phyloP scores from a whole-genome alignment of 2,888 invertebrate species.

The Coleophora deauratella region DNA sequence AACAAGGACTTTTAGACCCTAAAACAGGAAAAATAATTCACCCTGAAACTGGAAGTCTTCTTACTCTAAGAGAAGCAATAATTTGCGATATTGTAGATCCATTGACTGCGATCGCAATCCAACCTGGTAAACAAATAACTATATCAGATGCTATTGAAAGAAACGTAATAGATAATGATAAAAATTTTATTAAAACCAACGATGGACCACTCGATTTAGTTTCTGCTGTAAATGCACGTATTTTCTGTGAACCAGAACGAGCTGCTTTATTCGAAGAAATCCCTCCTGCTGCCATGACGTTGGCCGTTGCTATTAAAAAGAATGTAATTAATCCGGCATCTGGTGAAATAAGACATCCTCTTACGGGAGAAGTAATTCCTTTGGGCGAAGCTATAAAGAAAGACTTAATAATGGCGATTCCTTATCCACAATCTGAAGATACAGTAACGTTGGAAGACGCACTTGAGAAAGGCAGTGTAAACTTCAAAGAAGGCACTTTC shows the following conservation, averaged over 20 bases:
- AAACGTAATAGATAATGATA: conserved; percentile 81
- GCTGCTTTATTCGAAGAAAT: conserved; percentile 65
- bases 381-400: conserved; percentile 81
- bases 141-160: conserved; percentile 83
- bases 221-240: conserved; percentile 79
- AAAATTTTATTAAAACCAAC: conserved; percentile 77
- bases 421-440: conserved; percentile 80
- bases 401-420: conserved; percentile 86
- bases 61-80: conserved; percentile 88
- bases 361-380: conserved; percentile 78
- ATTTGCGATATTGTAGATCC: conserved; percentile 92
- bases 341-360: conserved; percentile 81
- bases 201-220: conserved; percentile 78
- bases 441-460: conserved; percentile 81
- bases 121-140: conserved; percentile 78
- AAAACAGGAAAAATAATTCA: conserved; percentile 84
- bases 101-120: conserved; percentile 79
- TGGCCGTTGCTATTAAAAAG: conserved; percentile 83
- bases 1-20: conserved; percentile 88
- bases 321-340: conserved; percentile 80
- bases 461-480: conserved; percentile 79
- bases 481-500: conserved; percentile 79
- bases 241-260: conserved; percentile 68
- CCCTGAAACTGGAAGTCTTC: conserved; percentile 87
- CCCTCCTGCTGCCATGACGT: conserved; percentile 88